Conservation (phyloP, 2,888 invertebrate species). For the Baronia brevicornis region DNA sequence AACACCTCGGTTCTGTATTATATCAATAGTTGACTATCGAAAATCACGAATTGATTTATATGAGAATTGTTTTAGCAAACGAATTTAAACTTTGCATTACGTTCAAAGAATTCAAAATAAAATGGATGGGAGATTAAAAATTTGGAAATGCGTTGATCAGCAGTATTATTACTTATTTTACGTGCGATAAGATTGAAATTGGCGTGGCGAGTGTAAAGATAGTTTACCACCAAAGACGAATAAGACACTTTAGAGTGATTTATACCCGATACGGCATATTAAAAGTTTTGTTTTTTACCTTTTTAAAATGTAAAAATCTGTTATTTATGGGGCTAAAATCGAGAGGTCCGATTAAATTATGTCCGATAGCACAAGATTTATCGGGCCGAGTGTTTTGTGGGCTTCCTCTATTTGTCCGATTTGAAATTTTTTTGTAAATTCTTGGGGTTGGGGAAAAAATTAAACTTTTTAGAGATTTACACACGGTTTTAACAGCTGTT, state of each 20-base stretch:
- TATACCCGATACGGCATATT: conserved; percentile 70
- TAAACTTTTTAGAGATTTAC: conserved; percentile 3
- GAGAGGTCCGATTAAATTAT: conserved; percentile 72
- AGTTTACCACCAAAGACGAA: conserved; percentile 64
- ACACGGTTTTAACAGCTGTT: no score
- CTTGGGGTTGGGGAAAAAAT: conserved; percentile 5
- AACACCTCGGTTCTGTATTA: conserved; percentile 36
- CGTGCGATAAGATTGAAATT: conserved; percentile 18
- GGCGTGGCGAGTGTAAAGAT: neutral
- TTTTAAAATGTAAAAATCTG: conserved; percentile 70
- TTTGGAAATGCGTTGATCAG: neutral
- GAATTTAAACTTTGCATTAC: neutral
- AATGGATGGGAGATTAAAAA: neutral
- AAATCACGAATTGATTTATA: conserved; percentile 50
- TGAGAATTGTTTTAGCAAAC: conserved; percentile 35
- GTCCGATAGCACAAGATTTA: conserved; percentile 66
- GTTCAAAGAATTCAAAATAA: neutral
- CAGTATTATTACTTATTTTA: neutral
- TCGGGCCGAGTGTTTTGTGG: conserved; percentile 40
- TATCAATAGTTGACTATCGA: conserved; percentile 47
- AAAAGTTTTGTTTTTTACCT: conserved; percentile 68
- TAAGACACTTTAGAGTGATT: conserved; percentile 70
- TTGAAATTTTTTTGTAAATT: conserved; percentile 25
- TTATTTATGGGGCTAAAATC: conserved; percentile 71
- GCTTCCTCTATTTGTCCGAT: conserved; percentile 52